Evolutionary conservation across 2,113 vertebrate species (phyloP).

Genomic region (Myanophis thanlyinensis): DNA sequence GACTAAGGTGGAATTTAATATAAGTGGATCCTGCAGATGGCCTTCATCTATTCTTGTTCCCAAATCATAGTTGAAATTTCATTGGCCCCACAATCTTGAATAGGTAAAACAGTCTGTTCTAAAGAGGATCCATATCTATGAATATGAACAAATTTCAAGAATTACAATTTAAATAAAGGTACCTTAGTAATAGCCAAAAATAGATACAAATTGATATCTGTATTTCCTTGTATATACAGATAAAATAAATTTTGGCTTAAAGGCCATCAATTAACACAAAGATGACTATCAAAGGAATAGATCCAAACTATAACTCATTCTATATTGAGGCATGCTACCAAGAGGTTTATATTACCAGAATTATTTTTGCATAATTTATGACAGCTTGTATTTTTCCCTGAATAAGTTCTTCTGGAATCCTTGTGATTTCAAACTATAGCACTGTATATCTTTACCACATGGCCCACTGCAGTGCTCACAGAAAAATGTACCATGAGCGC

Average conservation of each 20-base stretch:
- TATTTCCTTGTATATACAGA: neutral
- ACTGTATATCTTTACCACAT: neutral
- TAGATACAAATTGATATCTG: neutral
- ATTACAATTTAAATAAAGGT: neutral
- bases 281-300: neutral
- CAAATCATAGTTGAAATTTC: neutral
- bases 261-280: neutral
- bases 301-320: neutral
- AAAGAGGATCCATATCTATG: neutral
- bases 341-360: neutral
- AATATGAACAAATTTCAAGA: neutral
- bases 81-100: neutral
- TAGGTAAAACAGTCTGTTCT: neutral
- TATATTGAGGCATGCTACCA: neutral
- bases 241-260: neutral
- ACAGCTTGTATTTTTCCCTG: neutral
- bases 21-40: neutral
- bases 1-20: neutral
- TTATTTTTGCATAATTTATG: neutral
- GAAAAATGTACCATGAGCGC: neutral
- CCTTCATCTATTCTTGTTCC: neutral
- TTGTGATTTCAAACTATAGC: neutral
- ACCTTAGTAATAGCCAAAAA: neutral
- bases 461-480: neutral
- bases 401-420: neutral